A percentile compares a stretch with the other conserved stretches of the same genome.
These are phyloP conservation scores for Palythoa grandiflora DNA, from an alignment of 92 coral and sea anemone species.

Conservation along the genomic window DNA sequence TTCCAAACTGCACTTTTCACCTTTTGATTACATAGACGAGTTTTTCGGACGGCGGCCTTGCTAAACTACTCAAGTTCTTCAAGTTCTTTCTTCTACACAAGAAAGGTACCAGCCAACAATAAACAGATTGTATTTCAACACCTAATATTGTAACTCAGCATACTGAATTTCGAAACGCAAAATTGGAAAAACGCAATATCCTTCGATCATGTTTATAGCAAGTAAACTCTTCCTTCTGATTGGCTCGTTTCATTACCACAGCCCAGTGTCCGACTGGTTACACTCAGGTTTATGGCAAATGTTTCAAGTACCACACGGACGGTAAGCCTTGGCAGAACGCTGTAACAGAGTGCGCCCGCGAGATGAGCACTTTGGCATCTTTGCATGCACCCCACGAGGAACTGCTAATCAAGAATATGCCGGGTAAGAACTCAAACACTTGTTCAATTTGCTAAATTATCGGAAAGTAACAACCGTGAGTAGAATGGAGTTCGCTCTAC, in stretches of 20 bases:
- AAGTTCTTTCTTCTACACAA: too few species aligned
- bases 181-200: neutral
- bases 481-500: neutral
- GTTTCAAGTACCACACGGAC: slow-evolving; percentile 77
- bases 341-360: slow-evolving; percentile 70
- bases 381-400: slow-evolving; percentile 67
- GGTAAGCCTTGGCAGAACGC: slow-evolving; percentile 83
- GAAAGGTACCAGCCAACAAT: too few species aligned
- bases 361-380: slow-evolving; percentile 77
- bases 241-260: neutral
- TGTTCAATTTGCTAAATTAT: neutral
- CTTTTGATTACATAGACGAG: too few species aligned
- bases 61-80: too few species aligned
- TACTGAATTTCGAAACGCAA: too few species aligned
- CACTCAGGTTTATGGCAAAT: slow-evolving; percentile 66
- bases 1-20: too few species aligned
- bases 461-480: neutral
- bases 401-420: slow-evolving; percentile 55
- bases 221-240: neutral
- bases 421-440: slow-evolving; percentile 27
- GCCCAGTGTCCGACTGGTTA: slow-evolving; percentile 76
- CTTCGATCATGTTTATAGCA: neutral
- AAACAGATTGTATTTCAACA: too few species aligned
- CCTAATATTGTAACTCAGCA: too few species aligned
- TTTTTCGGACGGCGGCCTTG: too few species aligned